Evolutionary conservation across 2,888 invertebrate species (phyloP).

Genomic region (Cosmorhoe ocellata): DNA sequence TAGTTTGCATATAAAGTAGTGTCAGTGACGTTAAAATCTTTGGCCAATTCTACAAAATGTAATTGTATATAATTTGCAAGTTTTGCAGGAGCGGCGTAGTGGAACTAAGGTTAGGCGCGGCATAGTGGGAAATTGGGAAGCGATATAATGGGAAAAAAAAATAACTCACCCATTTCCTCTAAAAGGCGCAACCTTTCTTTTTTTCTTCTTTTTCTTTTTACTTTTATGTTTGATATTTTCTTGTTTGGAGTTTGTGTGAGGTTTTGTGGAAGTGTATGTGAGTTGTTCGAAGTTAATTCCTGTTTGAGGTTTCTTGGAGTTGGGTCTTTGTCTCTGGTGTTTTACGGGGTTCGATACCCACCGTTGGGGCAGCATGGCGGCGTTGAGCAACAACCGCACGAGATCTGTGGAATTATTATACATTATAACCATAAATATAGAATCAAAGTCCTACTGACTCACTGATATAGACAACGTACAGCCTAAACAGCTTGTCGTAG

Average conservation of each 20-base stretch:
- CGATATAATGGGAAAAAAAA: too few species aligned
- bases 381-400: conserved; percentile 18
- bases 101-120: too few species aligned
- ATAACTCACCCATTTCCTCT: conserved; percentile 27
- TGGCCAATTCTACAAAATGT: too few species aligned
- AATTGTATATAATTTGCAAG: too few species aligned
- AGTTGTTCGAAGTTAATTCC: neutral
- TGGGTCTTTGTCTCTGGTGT: conserved; percentile 13
- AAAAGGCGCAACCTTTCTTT: conserved; percentile 25
- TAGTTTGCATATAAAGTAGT: too few species aligned
- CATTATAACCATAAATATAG: too few species aligned
- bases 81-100: too few species aligned
- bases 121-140: too few species aligned
- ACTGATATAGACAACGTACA: too few species aligned
- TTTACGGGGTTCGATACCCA: conserved; percentile 2
- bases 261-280: neutral
- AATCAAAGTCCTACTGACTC: too few species aligned
- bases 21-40: too few species aligned
- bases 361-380: conserved; percentile 11
- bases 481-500: too few species aligned
- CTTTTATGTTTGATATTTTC: conserved; percentile 9
- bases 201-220: conserved; percentile 24
- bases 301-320: conserved; percentile 16
- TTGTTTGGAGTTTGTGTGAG: neutral
- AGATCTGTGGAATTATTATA: conserved; percentile 16